Percentiles rank a stretch among this genome's conserved stretches.
phyloP scores from a whole-genome alignment of 2,797 vertebrate species.

The Lithobates sylvaticus region DNA sequence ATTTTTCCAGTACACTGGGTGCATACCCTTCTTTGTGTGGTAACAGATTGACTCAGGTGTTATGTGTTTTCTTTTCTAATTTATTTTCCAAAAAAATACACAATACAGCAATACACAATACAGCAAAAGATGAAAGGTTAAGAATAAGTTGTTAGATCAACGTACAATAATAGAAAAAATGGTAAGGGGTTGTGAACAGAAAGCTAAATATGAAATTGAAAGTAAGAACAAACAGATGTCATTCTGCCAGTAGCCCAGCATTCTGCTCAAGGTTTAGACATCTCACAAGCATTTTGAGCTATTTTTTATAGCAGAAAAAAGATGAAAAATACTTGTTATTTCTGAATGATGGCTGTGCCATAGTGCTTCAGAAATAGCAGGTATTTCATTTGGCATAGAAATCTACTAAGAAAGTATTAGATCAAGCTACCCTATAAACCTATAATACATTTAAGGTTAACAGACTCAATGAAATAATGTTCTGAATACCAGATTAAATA shows the following conservation, averaged over 20 bases:
- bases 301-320: constrained; percentile 71
- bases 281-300: constrained; percentile 77
- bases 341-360: constrained; percentile 74
- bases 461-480: no score
- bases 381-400: no score
- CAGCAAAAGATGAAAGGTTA: constrained; percentile 41
- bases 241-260: constrained; percentile 71
- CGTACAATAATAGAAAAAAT: constrained; percentile 62
- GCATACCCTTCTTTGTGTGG: neutral
- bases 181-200: constrained; percentile 69
- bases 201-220: constrained; percentile 43
- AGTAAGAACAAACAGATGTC: constrained; percentile 80
- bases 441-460: no score
- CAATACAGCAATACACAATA: neutral
- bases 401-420: no score
- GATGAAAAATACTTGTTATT: constrained; percentile 74
- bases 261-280: constrained; percentile 77
- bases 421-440: no score
- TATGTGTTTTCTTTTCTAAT: neutral
- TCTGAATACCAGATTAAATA: no score
- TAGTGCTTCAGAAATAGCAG: constrained; percentile 22
- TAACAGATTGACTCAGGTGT: neutral
- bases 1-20: no score
- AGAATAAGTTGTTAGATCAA: constrained; percentile 37
- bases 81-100: neutral